phyloP scores from a whole-genome alignment of 2,888 invertebrate species.

The Hemicrepidius hirtus region DNA sequence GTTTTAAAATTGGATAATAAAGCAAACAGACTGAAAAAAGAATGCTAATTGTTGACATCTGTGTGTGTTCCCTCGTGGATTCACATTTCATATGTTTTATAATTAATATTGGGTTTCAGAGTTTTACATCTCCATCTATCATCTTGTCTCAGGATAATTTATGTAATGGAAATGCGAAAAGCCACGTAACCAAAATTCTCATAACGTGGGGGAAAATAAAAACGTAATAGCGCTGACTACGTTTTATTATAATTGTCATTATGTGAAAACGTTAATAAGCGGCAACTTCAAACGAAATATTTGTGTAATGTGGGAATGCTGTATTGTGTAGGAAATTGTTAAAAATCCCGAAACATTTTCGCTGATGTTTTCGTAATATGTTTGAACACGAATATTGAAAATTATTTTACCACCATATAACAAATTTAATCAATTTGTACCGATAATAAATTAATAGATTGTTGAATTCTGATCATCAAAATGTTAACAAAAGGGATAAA shows the following conservation, averaged over 20 bases:
- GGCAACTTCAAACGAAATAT: slow-evolving; percentile 3
- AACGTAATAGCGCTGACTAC: not conserved
- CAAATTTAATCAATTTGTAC: too few relatives aligned
- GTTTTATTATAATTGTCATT: slow-evolving; percentile 1
- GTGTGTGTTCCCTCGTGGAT: not conserved
- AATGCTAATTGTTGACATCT: not conserved
- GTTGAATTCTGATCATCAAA: too few relatives aligned
- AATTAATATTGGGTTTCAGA: too few relatives aligned
- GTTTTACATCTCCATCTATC: too few relatives aligned
- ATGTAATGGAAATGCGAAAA: too few relatives aligned
- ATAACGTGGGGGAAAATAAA: slow-evolving; percentile 1
- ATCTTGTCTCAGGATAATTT: too few relatives aligned
- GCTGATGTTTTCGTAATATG: not conserved
- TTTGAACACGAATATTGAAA: too few relatives aligned
- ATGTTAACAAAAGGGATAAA: too few relatives aligned
- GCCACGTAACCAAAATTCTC: not conserved
- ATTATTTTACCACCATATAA: too few relatives aligned
- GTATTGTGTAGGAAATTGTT: not conserved
- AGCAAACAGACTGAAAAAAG: not conserved
- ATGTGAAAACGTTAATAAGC: slow-evolving; percentile 6
- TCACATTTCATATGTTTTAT: not conserved
- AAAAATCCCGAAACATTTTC: not conserved
- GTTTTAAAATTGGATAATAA: slow-evolving; percentile 21
- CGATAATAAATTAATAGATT: too few relatives aligned
- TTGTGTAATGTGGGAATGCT: not conserved